Percentiles rank a stretch among this genome's conserved stretches.
phyloP scores from a whole-genome alignment of 1,140 invertebrate genomes.

The Eumeta japonica region DNA sequence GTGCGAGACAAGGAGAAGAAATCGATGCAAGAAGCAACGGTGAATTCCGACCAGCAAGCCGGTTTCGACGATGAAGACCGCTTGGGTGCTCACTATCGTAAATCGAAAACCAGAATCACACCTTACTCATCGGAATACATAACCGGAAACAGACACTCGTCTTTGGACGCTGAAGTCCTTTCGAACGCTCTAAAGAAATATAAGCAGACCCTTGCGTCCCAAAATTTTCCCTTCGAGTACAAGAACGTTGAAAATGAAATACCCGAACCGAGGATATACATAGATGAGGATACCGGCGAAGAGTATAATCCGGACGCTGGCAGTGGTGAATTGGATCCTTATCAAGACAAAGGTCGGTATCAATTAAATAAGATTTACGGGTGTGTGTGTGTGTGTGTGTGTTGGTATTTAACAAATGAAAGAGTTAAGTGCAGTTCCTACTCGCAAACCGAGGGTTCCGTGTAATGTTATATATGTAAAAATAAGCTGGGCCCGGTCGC shows the following conservation, averaged over 20 bases:
- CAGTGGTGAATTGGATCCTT: constrained; percentile 42
- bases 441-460: too few relatives aligned
- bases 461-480: too few relatives aligned
- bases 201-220: constrained; percentile 43
- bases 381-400: too few relatives aligned
- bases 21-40: constrained; percentile 20
- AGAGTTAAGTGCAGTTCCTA: too few relatives aligned
- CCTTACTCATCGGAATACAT: constrained; percentile 44
- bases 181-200: constrained; percentile 46
- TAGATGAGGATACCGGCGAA: constrained; percentile 49
- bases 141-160: constrained; percentile 35
- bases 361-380: too few relatives aligned
- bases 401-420: too few relatives aligned
- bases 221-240: constrained; percentile 48
- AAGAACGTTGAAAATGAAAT: constrained; percentile 49
- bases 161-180: constrained; percentile 41
- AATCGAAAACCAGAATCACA: constrained; percentile 31
- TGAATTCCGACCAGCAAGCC: constrained; percentile 12
- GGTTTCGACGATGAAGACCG: constrained; percentile 35
- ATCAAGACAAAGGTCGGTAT: constrained; percentile 25
- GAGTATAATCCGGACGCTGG: constrained; percentile 43
- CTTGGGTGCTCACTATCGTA: constrained; percentile 38
- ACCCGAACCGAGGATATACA: constrained; percentile 56
- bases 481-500: too few relatives aligned
- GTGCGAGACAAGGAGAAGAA: constrained; percentile 49